A percentile compares a stretch with the other conserved stretches of the same genome.
Conservation (phyloP, 2,888 invertebrate species). For the Pyrrhia umbra region DNA sequence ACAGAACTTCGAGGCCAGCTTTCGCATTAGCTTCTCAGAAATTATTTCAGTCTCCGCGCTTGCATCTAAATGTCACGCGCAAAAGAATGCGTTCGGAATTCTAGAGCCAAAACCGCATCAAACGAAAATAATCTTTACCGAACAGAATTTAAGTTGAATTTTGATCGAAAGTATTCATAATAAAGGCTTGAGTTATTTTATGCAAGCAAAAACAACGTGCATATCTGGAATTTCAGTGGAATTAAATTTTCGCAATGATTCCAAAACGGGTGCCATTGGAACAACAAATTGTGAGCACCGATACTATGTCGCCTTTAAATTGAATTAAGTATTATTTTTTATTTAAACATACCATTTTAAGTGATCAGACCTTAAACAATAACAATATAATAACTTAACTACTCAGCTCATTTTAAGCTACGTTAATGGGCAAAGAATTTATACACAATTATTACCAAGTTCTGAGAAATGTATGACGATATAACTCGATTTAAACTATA, state of each 20-base stretch:
- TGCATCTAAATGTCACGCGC: constrained; percentile 59
- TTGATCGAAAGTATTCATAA: neutral
- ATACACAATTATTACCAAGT: constrained; percentile 72
- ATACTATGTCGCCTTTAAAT: constrained; percentile 69
- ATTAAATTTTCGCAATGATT: constrained; percentile 57
- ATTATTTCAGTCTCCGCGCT: constrained; percentile 45
- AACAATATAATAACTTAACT: constrained; percentile 86
- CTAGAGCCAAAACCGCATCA: constrained; percentile 7
- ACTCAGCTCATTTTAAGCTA: constrained; percentile 70
- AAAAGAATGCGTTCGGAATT: constrained; percentile 54
- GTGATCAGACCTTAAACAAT: constrained; percentile 70
- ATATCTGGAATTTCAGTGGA: constrained; percentile 61
- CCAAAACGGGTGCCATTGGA: constrained; percentile 53
- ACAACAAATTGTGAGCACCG: constrained; percentile 67
- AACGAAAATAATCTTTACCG: constrained; percentile 23
- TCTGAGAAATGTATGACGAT: constrained; percentile 65
- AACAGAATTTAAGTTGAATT: neutral
- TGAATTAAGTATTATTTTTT: constrained; percentile 68
- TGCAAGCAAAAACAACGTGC: constrained; percentile 46
- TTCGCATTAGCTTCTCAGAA: constrained; percentile 52
- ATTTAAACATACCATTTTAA: constrained; percentile 65
- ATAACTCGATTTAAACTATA: constrained; percentile 35
- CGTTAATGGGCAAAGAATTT: constrained; percentile 79
- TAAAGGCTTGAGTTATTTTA: constrained; percentile 33
- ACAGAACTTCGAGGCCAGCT: constrained; percentile 47